phyloP scores from a whole-genome alignment of 37 sponge, comb jelly and placozoan genomes.

The Bolinopsis microptera region DNA sequence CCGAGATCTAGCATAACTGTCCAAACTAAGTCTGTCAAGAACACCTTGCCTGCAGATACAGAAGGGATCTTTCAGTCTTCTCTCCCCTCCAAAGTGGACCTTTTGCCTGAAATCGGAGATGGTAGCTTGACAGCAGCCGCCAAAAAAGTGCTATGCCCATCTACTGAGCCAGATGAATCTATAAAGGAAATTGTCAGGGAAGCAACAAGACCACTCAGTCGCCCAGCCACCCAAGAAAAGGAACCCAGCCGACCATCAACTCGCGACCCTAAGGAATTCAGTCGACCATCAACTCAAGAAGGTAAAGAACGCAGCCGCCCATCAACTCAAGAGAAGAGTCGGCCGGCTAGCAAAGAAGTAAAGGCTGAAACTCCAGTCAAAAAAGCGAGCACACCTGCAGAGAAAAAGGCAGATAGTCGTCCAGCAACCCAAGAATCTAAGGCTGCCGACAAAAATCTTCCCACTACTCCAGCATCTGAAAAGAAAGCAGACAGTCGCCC shows the following conservation, averaged over 20 bases:
- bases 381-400: conserved; percentile 2
- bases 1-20: conserved; percentile 17
- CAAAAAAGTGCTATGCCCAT: neutral
- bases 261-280: neutral
- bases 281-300: conserved; percentile 35
- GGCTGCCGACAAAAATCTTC: neutral
- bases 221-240: conserved; percentile 37
- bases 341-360: conserved; percentile 37
- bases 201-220: neutral
- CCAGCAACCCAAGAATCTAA: conserved; percentile 52
- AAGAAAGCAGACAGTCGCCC: conserved; percentile 51
- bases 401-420: conserved; percentile 11
- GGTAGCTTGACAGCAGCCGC: conserved; percentile 42
- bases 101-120: conserved; percentile 39
- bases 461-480: conserved; percentile 46
- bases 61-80: conserved; percentile 14
- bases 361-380: conserved; percentile 4
- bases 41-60: conserved; percentile 21
- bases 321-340: conserved; percentile 47
- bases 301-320: conserved; percentile 38
- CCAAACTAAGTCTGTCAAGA: neutral
- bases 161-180: neutral
- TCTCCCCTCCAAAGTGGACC: neutral
- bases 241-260: conserved; percentile 26
- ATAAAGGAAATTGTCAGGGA: conserved; percentile 21